Evolutionary conservation across 1,140 invertebrate species (phyloP).

Genomic region (Drosophila repletoides): DNA sequence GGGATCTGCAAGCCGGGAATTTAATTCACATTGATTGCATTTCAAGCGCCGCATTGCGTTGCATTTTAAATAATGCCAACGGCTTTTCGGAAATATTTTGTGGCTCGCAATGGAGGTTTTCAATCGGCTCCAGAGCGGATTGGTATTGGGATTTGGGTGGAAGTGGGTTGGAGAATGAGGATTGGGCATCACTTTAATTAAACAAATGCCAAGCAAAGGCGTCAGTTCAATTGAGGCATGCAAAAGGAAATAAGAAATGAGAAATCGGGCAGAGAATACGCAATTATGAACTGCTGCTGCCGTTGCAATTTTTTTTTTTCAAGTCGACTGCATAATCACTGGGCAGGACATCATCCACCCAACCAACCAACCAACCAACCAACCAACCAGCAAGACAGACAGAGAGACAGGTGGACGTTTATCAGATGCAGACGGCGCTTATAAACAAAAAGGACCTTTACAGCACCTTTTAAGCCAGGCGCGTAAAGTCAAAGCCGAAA

Average conservation of each 20-base stretch:
- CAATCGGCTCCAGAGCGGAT: not conserved
- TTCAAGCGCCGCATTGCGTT: conserved; percentile 76
- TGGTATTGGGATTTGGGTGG: not conserved
- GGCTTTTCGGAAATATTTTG: conserved; percentile 61
- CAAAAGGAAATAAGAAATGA: conserved; percentile 1
- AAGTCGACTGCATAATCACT: conserved; percentile 37
- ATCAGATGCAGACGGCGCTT: conserved; percentile 24
- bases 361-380: too few relatives aligned
- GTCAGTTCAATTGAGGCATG: conserved; percentile 48
- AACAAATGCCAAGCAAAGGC: conserved; percentile 71
- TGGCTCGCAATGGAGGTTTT: conserved; percentile 15
- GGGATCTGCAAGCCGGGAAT: conserved; percentile 62
- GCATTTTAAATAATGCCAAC: conserved; percentile 79
- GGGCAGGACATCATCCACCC: too few relatives aligned
- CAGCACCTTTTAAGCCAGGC: not conserved
- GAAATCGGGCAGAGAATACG: conserved; percentile 5
- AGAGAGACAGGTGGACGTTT: conserved; percentile 6
- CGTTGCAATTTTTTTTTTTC: conserved; percentile 8
- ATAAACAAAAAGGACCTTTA: conserved; percentile 26
- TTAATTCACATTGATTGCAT: conserved; percentile 79
- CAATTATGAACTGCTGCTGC: conserved; percentile 53
- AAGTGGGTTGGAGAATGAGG: not conserved
- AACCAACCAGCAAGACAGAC: too few relatives aligned
- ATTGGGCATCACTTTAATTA: conserved; percentile 72
- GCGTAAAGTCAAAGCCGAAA: not conserved